Evolutionary conservation across 2,113 vertebrate species (phyloP).

Genomic region (Penelope pileata): DNA sequence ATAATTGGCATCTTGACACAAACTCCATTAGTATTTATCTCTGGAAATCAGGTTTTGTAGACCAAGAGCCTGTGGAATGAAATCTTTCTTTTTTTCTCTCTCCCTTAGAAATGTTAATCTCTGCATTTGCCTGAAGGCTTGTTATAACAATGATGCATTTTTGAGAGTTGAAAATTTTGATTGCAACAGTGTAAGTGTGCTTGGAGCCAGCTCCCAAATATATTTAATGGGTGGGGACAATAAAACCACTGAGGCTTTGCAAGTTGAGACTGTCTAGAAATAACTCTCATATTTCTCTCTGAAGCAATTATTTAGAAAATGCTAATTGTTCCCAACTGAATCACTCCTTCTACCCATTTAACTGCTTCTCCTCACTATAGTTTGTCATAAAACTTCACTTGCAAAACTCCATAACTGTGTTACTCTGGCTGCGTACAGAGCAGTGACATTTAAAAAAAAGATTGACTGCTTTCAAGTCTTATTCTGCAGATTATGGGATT

Average conservation of each 20-base stretch:
- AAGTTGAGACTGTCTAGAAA: conserved; percentile 57
- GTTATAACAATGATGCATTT: conserved; percentile 50
- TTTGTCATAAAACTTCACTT: conserved; percentile 1
- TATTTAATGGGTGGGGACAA: conserved; percentile 49
- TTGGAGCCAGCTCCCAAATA: conserved; percentile 51
- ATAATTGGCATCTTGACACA: conserved; percentile 22
- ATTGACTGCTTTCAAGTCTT: background rate
- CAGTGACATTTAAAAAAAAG: background rate
- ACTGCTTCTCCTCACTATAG: background rate
- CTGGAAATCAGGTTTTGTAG: conserved; percentile 48
- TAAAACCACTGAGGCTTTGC: conserved; percentile 54
- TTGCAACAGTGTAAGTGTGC: conserved; percentile 38
- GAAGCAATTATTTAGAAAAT: conserved; percentile 44
- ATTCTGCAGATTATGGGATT: background rate
- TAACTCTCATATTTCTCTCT: conserved; percentile 41
- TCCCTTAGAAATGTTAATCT: conserved; percentile 59
- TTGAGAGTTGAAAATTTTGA: conserved; percentile 46
- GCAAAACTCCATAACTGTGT: background rate
- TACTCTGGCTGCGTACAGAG: background rate
- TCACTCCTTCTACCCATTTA: background rate
- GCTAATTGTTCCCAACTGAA: conserved; percentile 50
- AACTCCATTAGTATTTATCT: conserved; percentile 44
- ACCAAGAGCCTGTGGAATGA: conserved; percentile 15
- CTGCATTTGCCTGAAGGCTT: conserved; percentile 58
- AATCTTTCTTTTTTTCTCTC: conserved; percentile 50